Evolutionary conservation across 2,888 invertebrate species (phyloP), one percentile per base, ranked within the genome.

Genomic region (Anthophora plumipes): DNA sequence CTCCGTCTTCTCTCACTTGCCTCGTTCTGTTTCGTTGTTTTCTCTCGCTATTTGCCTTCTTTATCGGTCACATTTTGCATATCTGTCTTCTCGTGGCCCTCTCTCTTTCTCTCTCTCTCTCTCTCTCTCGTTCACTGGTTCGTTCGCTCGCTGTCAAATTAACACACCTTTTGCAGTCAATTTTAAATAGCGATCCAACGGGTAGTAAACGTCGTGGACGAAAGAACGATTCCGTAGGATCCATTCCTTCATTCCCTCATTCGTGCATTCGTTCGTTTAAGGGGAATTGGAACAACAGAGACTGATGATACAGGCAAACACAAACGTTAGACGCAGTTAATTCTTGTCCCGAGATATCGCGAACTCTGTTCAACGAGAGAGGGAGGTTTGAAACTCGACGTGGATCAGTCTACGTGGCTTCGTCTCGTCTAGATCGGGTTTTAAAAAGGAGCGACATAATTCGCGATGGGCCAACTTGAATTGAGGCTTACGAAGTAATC

Each of bases 401-500:
- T 17, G 52, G 67, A 69, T 76, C 80, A 68, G 77, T 79, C 43
- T 46, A 41, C n/a, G 25, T 12, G 31, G 7, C 61, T 63, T n/a
- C 50, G 50, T 50, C 64, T 37, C 50, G 64, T 17, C 55, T 55
- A 20, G 64, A 52, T 48, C 73, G 60, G 64, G 37, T 72, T 80
- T 69, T 60, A 64, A 60, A 63, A 60, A 43, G 73, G 64, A 59
- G 73, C 72, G 80, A 86, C 72, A 69, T 86, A 84, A 85, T 85
- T 85, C 84, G 84, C 77, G 71, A 75, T 61, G 73, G 85, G 31
- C 77, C 69, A 84, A 86, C 80, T 85, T 77, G 80, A 76, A 86
- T 86, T 73, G 85, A 73, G 68, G 86, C 82, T 85, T 77, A 85
- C 82, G 55, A 79, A 82, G 84, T 83, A 82, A 85, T 82, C 86